These are phyloP conservation scores for Cremastinae sp. DNA, from an alignment of 2,888 invertebrate species.

Conservation along the genomic window DNA sequence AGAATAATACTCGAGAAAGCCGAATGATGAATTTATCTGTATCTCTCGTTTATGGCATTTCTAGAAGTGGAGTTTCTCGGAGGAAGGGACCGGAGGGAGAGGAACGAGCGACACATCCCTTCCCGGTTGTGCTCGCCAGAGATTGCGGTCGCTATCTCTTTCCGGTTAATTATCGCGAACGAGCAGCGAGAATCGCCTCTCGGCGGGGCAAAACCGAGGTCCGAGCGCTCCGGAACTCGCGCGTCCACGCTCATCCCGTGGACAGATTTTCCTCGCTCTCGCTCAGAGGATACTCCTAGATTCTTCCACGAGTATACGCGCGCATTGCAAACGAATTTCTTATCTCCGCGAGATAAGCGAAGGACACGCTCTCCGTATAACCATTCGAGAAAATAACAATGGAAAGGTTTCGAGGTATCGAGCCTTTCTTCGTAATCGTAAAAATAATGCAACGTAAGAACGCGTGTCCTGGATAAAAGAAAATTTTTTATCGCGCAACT, in stretches of 20 bases:
- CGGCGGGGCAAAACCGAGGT: conserved; percentile 10
- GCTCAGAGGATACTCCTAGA: no score
- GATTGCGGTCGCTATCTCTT: conserved; percentile 76
- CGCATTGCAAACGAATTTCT: no score
- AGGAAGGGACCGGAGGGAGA: conserved; percentile 71
- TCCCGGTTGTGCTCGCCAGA: conserved; percentile 72
- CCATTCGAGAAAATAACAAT: no score
- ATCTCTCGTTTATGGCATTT: conserved; percentile 34
- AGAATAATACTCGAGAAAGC: conserved; percentile 32
- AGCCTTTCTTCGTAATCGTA: neutral
- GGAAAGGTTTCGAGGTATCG: neutral
- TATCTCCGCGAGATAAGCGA: no score
- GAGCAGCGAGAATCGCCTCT: conserved; percentile 48
- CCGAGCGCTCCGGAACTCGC: neutral
- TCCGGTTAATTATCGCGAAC: conserved; percentile 74
- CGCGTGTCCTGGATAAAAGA: no score
- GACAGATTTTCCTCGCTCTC: conserved; percentile 26
- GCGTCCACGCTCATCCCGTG: neutral
- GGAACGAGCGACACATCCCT: conserved; percentile 65
- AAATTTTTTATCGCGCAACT: no score
- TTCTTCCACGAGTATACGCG: no score
- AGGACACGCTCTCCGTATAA: no score
- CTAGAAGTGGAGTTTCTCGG: conserved; percentile 38
- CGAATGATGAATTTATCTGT: conserved; percentile 30
- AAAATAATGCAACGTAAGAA: no score